Evolutionary conservation across 2,113 vertebrate genomes (phyloP), one percentile per base, ranked within the genome.

Genomic region (Scartelaos histophorus): DNA sequence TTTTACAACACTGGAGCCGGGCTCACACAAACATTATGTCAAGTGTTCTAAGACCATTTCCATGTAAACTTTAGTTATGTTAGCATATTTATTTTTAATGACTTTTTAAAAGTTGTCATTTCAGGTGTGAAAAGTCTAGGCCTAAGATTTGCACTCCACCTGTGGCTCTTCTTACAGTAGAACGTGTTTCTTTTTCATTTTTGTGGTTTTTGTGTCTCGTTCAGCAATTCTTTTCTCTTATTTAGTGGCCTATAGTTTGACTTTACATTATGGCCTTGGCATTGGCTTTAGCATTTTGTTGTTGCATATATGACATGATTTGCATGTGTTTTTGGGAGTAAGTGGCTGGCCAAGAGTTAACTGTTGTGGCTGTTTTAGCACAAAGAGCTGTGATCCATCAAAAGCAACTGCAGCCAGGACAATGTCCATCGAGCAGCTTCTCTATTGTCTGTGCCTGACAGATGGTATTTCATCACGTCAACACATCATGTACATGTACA

Each of bases 361-460:
- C 80, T 45, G 73, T 80, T 82, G 75, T 74, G 73, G 74, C 69
- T 69, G 76, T 71, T 83, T 75, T 72, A 80, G 71, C 79, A 93
- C 91, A 92, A 93, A 89, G 87, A 76, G 67, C 85, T 75, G 75
- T 87, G 88, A 91, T 90, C 89, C 85, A 85, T 90, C 87, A 87
- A 89, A 89, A 91, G 86, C 82, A 71, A 73, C 76, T 73, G 29
- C 82, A 66, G 86, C 51, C 79, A 0, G 87, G 76, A 93, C 85
- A 93, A 91, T 91, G 89, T 82, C 84, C 83, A 83, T 91, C 92
- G 89, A 85, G 92, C 78, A 88, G 82, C 85, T 91, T 93, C 91
- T 83, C 79, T 69, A 87, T 92, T 92, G 87, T 92, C 68, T n/a
- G 64, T 68, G 5, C 25, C n/a, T 83, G 87, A 83, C 85, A 75